phyloP scores from a whole-genome alignment of 2,113 vertebrate species.

The Saguinus imperator region DNA sequence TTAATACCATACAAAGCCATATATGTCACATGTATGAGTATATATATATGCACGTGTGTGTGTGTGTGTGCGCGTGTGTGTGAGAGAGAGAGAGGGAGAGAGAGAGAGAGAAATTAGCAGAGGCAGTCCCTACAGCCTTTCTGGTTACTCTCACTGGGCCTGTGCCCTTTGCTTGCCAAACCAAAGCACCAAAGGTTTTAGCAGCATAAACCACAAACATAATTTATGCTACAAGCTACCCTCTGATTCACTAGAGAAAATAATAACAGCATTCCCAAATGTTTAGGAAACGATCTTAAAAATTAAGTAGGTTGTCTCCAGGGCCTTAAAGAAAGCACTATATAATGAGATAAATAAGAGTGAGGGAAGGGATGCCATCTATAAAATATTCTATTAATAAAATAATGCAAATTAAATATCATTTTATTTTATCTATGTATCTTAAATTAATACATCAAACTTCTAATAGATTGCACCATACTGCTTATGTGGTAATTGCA shows the following conservation, averaged over 20 bases:
- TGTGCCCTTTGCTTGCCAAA: neutral
- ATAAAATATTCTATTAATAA: neutral
- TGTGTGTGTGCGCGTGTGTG: too few species aligned
- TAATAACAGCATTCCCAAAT: neutral
- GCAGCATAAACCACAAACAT: neutral
- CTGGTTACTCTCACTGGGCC: neutral
- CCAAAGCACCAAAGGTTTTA: neutral
- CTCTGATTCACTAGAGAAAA: neutral
- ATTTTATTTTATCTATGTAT: neutral
- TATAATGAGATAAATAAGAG: neutral
- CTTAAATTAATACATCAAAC: constrained; percentile 33
- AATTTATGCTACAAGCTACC: rapidly evolving
- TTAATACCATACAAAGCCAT: neutral
- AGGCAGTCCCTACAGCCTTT: neutral
- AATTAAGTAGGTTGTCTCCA: neutral
- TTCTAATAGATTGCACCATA: neutral
- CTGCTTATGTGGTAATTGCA: neutral
- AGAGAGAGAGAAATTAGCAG: neutral
- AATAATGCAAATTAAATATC: neutral
- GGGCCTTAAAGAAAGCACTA: neutral
- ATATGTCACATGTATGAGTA: too few species aligned
- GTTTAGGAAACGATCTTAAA: constrained; percentile 5
- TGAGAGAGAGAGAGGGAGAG: too few species aligned
- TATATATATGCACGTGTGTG: too few species aligned
- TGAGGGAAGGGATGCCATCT: neutral